Evolutionary conservation across 2,888 invertebrate species (phyloP), one percentile per base, ranked within the genome.

Genomic region (Pandemis cinnamomeana): DNA sequence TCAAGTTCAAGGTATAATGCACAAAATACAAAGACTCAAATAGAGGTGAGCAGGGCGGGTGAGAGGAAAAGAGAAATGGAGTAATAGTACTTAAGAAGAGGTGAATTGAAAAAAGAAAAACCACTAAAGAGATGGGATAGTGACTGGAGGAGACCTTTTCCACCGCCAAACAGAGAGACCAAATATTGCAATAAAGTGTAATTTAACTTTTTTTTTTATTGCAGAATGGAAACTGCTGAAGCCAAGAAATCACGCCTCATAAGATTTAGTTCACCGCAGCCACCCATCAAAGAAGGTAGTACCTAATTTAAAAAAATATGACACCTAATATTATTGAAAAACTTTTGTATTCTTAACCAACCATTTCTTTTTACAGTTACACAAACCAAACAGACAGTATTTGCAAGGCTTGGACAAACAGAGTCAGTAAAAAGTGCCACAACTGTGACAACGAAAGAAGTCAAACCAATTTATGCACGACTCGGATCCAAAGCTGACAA

Each of bases 341-440:
- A 11, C 4, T 46, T 46, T 46, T 13, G 51, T n/a, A 11, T 70
- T 48, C 13, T 42, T 48, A 48, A 13, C 48, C 20, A n/a, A 58
- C 27, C 11, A 27, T 5, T 27, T 74, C 27, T 69, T 41, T 42
- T 72, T 77, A 13, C 71, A 78, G 78, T 58, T 20, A 36, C 81
- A 20, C 48, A 69, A 73, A 71, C 80, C 68, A 86, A 87, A 71
- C 80, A 84, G 76, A 93, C 91, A 1, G 94, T 94, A 4, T 94
- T 94, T 78, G 84, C 93, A 1, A 83, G 94, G 2, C 89, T 94
- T 5, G 94, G 94, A 0, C 86, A 80, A 77, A 82, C 88, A 0
- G 93, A 91, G 6, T 42, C 82, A 0, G 76, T 78, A 0, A 84
- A 81, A 60, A 36, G 77, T n/a, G 15, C 58, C 3, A 69, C 68